Base-by-base conservation (phyloP, 1,140 invertebrate species). In the Pomphorhynchus laevis region DNA sequence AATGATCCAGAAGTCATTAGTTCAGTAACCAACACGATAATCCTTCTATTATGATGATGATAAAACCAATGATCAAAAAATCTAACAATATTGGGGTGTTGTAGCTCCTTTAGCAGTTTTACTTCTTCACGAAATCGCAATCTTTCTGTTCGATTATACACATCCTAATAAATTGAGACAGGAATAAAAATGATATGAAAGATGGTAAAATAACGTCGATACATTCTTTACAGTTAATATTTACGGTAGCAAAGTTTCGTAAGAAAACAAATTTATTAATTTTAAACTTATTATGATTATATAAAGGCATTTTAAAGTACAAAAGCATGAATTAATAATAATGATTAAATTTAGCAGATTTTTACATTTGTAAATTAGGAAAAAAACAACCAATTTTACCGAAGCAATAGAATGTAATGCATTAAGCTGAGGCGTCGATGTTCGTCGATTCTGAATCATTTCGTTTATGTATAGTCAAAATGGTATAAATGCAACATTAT, bases 31-130 rank as follows among this genome's bases (percentile, higher is more conserved):
- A 98, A 66, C 41, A 98, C 82, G 52, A 98, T 86, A 55, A 84
- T 86, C 62, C 84, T 89, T 59, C 77, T 76, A 20, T 55, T 55
- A 23, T 70, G 69, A 44, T 74, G 68, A 25, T 69, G 69, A 34
- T 79, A 72, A 61, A 95, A 84, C 82, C 84, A 98, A 56, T 89
- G 95, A 57, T 95, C 89, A 62, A 89, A 95, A 62, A 95, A 98
- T 32, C 84, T 64, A 40, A 98, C 84, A 52, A 98, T 98, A 60
- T 98, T 95, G 22, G 84, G 80, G 64, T 98, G 86, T 55, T 95
- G 84, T 12, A 98, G 64, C 48, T 84, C 82, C 62, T 98, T 95
- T 44, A 98, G 61, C 86, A 98, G 93, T 60, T 95, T 84, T 16
- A 84, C 84, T 59, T 98, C 89, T 59, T 95, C 86, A 25, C 80